Evolutionary conservation across 23 tunicate species (phyloP).

Genomic region (Clavelina lepadiformis): DNA sequence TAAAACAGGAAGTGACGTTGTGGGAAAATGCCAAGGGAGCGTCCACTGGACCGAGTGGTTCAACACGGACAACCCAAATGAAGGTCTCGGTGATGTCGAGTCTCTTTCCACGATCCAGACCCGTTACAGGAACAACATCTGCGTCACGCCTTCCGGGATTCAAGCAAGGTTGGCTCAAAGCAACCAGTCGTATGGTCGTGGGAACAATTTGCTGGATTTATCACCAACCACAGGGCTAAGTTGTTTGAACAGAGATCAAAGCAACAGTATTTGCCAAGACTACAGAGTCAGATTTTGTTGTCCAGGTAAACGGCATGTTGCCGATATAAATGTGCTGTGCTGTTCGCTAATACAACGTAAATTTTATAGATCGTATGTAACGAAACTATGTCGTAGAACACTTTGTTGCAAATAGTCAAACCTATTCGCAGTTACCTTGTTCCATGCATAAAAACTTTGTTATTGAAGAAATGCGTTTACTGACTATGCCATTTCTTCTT

Average conservation of each 20-base stretch:
- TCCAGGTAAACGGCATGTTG: conserved; percentile 38
- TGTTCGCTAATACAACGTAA: too few relatives aligned
- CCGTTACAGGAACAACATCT: conserved; percentile 5
- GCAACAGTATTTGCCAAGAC: conserved; percentile 26
- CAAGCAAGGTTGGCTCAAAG: conserved; percentile 31
- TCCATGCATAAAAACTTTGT: too few relatives aligned
- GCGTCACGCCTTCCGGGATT: conserved; percentile 30
- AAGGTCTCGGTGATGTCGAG: conserved; percentile 37
- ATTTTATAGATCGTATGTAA: too few relatives aligned
- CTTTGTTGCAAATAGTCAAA: too few relatives aligned
- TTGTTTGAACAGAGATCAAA: conserved; percentile 37
- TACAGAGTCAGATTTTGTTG: conserved; percentile 73
- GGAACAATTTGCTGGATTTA: conserved; percentile 16
- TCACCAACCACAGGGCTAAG: conserved; percentile 28
- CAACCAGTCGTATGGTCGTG: conserved; percentile 19
- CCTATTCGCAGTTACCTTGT: too few relatives aligned
- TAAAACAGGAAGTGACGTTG: conserved; percentile 13
- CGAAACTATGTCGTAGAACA: too few relatives aligned
- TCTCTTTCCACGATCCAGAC: conserved; percentile 6
- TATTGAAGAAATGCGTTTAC: too few relatives aligned
- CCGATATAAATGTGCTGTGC: too few relatives aligned
- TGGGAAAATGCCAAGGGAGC: conserved; percentile 25
- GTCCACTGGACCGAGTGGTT: conserved; percentile 43
- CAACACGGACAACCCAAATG: conserved; percentile 23
- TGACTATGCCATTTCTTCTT: too few relatives aligned